These are phyloP conservation scores for Nemoura dubitans DNA, from an alignment of 2,888 invertebrate genomes.

Conservation along the genomic window DNA sequence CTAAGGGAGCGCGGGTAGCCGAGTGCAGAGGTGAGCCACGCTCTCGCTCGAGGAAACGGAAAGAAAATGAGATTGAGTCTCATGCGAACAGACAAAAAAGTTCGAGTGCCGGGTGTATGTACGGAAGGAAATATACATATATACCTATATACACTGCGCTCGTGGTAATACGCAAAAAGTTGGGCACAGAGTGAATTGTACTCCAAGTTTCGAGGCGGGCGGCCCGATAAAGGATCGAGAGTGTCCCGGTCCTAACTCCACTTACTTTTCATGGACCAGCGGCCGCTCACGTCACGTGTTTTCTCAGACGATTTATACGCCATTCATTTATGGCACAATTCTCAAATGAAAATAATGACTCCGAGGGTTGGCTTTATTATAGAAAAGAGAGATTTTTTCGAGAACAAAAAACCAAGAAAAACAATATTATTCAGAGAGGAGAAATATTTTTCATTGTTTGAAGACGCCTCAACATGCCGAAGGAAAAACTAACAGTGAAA, in stretches of 20 bases:
- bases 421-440: background rate
- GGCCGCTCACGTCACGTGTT: background rate
- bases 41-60: background rate
- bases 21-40: background rate
- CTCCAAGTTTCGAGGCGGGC: background rate
- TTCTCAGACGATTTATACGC: background rate
- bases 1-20: background rate
- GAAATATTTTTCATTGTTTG: background rate
- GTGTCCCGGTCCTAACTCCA: background rate
- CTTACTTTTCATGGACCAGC: background rate
- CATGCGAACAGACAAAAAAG: conserved; percentile 27
- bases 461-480: too few species aligned
- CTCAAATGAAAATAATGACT: background rate
- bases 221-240: background rate
- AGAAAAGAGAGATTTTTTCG: background rate
- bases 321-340: background rate
- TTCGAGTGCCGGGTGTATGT: background rate
- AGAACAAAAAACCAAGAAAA: background rate
- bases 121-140: conserved; percentile 8
- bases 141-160: background rate
- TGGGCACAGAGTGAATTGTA: background rate
- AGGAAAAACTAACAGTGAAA: too few species aligned
- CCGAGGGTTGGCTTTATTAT: background rate
- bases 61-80: conserved; percentile 34
- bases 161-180: background rate